Conservation (phyloP, 2,888 invertebrate species). For the Scrobipalpa costella region DNA sequence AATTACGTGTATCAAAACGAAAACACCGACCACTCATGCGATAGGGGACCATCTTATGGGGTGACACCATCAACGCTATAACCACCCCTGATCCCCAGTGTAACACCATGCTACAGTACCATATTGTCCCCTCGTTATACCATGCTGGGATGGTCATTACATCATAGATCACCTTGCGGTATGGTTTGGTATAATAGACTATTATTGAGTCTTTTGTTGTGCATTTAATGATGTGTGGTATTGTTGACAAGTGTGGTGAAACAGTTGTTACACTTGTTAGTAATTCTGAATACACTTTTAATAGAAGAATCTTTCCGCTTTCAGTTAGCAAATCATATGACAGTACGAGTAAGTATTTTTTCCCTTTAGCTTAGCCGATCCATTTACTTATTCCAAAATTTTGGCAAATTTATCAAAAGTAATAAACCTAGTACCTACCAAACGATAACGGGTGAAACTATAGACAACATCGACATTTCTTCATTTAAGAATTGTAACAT, state of each 20-base stretch:
- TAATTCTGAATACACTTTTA: neutral
- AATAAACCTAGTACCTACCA: too few relatives aligned
- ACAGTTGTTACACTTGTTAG: constrained; percentile 8
- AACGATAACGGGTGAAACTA: too few relatives aligned
- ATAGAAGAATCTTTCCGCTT: too few relatives aligned
- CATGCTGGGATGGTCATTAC: constrained; percentile 18
- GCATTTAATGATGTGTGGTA: constrained; percentile 6
- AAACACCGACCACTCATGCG: constrained; percentile 11
- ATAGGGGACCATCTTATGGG: constrained; percentile 19
- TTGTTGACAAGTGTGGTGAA: constrained; percentile 28
- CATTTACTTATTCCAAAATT: too few relatives aligned
- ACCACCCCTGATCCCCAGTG: neutral
- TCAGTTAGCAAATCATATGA: too few relatives aligned
- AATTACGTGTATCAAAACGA: constrained; percentile 26
- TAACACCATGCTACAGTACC: constrained; percentile 13
- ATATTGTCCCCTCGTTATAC: constrained; percentile 26
- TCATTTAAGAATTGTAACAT: too few relatives aligned
- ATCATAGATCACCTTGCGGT: constrained; percentile 13
- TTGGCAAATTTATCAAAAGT: too few relatives aligned
- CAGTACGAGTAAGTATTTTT: too few relatives aligned
- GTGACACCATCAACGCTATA: constrained; percentile 10
- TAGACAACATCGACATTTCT: too few relatives aligned
- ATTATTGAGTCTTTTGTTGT: neutral
- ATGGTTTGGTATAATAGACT: constrained; percentile 4
- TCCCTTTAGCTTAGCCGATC: too few relatives aligned